Evolutionary conservation across 2,113 vertebrate species (phyloP).

Genomic region (Apteryx mantelli): DNA sequence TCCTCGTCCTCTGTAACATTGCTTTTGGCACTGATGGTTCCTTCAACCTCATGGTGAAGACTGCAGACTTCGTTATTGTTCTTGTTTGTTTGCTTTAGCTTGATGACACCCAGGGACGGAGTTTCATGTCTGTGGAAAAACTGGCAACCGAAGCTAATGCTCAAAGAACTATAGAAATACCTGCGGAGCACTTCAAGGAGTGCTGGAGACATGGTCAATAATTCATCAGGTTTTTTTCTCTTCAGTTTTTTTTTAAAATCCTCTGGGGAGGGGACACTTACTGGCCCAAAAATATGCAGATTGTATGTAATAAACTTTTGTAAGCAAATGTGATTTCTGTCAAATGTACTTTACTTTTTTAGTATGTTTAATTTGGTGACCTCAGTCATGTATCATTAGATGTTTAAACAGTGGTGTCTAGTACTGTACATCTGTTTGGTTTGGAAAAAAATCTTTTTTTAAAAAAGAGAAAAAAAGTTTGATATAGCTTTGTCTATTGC

Average conservation of each 20-base stretch:
- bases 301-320: constrained; percentile 81
- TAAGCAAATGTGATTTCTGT: constrained; percentile 75
- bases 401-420: constrained; percentile 55
- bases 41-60: constrained; percentile 88
- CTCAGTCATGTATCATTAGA: constrained; percentile 55
- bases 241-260: constrained; percentile 66
- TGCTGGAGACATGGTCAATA: constrained; percentile 8
- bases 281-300: constrained; percentile 79
- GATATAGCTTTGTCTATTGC: background rate
- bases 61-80: constrained; percentile 43
- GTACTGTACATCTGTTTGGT: constrained; percentile 50
- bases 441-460: background rate
- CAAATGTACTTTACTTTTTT: constrained; percentile 75
- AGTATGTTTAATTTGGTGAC: constrained; percentile 63
- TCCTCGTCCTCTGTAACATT: constrained; percentile 81
- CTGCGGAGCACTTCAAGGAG: constrained; percentile 39
- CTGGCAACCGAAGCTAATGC: constrained; percentile 30
- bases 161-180: constrained; percentile 47
- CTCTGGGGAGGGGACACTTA: constrained; percentile 51
- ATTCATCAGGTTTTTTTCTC: constrained; percentile 74
- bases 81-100: constrained; percentile 63
- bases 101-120: constrained; percentile 54
- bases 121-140: constrained; percentile 29
- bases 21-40: constrained; percentile 86
- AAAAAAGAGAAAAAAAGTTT: constrained; percentile 28